phyloP scores from a whole-genome alignment of 2,113 vertebrate genomes.

The Rhinoptilus africanus region DNA sequence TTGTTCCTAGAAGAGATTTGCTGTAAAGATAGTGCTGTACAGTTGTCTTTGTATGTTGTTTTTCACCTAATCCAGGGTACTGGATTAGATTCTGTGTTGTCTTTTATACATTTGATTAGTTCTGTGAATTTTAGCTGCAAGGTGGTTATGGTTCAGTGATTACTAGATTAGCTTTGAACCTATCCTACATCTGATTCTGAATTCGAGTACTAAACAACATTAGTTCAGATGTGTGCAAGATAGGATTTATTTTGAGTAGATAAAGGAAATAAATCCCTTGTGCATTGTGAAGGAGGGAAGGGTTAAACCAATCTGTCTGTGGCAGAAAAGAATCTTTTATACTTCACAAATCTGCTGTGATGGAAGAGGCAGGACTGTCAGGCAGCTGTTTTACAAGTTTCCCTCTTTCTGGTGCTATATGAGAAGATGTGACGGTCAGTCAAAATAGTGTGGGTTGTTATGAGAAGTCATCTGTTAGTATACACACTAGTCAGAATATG shows the following conservation, averaged over 20 bases:
- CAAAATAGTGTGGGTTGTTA: neutral
- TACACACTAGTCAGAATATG: neutral
- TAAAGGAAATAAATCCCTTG: slow-evolving; percentile 34
- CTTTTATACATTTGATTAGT: slow-evolving; percentile 23
- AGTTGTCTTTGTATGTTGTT: neutral
- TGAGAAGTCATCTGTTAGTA: neutral
- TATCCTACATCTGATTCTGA: neutral
- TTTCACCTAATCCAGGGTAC: neutral
- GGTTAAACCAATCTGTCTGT: neutral
- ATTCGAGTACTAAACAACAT: neutral
- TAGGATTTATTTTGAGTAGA: slow-evolving; percentile 11
- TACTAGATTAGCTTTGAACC: slow-evolving; percentile 22
- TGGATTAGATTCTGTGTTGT: neutral
- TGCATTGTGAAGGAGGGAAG: neutral
- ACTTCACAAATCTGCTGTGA: neutral
- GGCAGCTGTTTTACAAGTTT: neutral
- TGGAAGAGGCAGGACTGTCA: neutral
- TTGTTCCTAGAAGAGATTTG: neutral
- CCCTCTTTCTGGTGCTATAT: neutral
- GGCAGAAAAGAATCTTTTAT: neutral
- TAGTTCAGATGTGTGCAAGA: slow-evolving; percentile 4
- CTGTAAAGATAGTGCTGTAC: neutral
- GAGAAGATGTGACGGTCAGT: neutral
- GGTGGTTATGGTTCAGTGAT: slow-evolving; percentile 4
- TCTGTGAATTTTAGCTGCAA: slow-evolving; percentile 15